Evolutionary conservation across 1,140 invertebrate species (phyloP).

Genomic region (Zaprionus inermis): DNA sequence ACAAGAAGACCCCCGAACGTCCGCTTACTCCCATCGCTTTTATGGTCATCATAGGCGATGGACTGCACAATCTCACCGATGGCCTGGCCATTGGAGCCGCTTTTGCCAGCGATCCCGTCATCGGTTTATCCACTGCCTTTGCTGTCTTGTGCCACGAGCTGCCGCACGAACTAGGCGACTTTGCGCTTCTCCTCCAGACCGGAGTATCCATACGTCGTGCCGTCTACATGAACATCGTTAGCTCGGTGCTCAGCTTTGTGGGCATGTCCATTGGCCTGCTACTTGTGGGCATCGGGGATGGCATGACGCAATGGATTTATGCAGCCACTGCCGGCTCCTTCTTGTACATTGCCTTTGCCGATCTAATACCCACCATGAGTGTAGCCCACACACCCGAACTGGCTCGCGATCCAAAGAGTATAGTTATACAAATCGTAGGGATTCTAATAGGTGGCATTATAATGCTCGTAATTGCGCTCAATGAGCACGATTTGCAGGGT

Average conservation of each 20-base stretch:
- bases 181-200: constrained; percentile 90
- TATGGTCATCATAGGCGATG: constrained; percentile 93
- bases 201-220: constrained; percentile 90
- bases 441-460: constrained; percentile 89
- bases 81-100: constrained; percentile 92
- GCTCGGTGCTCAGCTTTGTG: constrained; percentile 90
- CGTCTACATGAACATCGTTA: constrained; percentile 90
- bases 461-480: constrained; percentile 90
- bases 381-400: constrained; percentile 82
- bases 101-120: constrained; percentile 89
- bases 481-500: constrained; percentile 88
- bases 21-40: constrained; percentile 87
- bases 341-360: constrained; percentile 91
- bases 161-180: constrained; percentile 93
- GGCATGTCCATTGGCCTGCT: constrained; percentile 90
- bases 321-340: constrained; percentile 92
- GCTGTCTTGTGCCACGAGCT: constrained; percentile 93
- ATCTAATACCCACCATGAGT: constrained; percentile 89
- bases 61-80: constrained; percentile 92
- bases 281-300: constrained; percentile 88
- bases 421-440: constrained; percentile 87
- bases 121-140: constrained; percentile 90
- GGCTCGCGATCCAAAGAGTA: constrained; percentile 77
- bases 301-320: constrained; percentile 90
- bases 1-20: constrained; percentile 83